Conservation (phyloP, 2,113 vertebrate genomes). For the Ptilorrhoa leucosticta region DNA sequence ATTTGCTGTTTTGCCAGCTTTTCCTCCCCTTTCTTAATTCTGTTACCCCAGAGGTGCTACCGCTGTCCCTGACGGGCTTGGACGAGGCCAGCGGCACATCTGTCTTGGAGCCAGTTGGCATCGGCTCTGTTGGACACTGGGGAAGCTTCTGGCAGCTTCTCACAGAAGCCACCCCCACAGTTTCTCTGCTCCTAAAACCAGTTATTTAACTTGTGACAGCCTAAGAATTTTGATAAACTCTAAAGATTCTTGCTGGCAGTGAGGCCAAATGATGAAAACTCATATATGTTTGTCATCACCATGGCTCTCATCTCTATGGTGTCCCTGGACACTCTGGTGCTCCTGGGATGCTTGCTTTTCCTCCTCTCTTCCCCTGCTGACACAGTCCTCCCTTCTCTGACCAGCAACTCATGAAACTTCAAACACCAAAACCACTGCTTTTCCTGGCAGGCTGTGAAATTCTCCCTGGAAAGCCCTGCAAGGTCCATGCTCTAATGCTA, state of each 20-base stretch:
- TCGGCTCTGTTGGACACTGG: not conserved
- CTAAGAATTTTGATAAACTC: not conserved
- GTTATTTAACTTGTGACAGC: not conserved
- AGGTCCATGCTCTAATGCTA: not conserved
- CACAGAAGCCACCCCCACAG: not conserved
- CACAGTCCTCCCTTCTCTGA: not conserved
- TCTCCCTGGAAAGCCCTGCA: not conserved
- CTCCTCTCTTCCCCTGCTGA: not conserved
- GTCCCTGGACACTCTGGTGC: not conserved
- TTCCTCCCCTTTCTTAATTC: not conserved
- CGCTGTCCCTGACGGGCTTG: not conserved
- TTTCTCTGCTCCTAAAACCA: not conserved
- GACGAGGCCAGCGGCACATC: not conserved
- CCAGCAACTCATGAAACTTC: not conserved
- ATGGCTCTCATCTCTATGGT: not conserved
- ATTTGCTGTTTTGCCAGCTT: not conserved
- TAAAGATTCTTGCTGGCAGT: not conserved
- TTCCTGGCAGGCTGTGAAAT: not conserved
- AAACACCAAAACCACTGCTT: not conserved
- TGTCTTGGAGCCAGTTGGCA: not conserved
- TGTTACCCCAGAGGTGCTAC: not conserved
- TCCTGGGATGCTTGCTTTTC: rapidly evolving
- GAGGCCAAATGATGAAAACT: not conserved
- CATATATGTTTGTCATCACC: rapidly evolving
- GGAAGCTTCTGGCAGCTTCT: not conserved